phyloP scores from a whole-genome alignment of 2,888 invertebrate genomes.

The Cerceris ruficornis region DNA sequence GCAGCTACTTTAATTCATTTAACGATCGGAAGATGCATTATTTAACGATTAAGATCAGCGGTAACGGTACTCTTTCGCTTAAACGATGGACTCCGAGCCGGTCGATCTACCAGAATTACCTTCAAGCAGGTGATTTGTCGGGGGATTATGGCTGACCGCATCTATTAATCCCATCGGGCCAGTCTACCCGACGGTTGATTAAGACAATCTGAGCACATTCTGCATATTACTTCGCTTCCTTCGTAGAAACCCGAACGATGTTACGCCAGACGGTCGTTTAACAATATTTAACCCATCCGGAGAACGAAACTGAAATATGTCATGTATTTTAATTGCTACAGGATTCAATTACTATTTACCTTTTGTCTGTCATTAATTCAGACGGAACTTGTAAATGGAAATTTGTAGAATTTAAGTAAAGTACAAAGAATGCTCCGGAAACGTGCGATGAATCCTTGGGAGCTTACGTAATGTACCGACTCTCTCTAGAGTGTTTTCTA shows the following conservation, averaged over 20 bases:
- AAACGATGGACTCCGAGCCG: constrained; percentile 18
- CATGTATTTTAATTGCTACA: no score
- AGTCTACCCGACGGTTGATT: constrained; percentile 35
- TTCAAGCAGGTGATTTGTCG: constrained; percentile 38
- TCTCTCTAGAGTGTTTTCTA: no score
- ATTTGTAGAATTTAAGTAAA: no score
- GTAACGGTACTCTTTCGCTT: neutral
- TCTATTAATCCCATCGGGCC: constrained; percentile 28
- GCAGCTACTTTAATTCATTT: constrained; percentile 38
- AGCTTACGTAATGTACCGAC: no score
- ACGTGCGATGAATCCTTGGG: no score
- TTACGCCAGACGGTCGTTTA: neutral
- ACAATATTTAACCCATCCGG: no score
- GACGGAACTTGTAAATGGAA: no score
- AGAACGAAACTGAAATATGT: neutral
- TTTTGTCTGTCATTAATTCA: neutral
- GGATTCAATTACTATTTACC: neutral
- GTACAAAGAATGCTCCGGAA: no score
- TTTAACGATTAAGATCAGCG: constrained; percentile 31
- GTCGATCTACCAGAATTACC: constrained; percentile 42
- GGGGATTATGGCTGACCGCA: constrained; percentile 37
- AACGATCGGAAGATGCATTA: constrained; percentile 34
- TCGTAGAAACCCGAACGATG: neutral
- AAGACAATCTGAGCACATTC: constrained; percentile 7
- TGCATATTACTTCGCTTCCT: constrained; percentile 11